Conservation (phyloP, 2,113 vertebrate species). For the Oncorhynchus keta region DNA sequence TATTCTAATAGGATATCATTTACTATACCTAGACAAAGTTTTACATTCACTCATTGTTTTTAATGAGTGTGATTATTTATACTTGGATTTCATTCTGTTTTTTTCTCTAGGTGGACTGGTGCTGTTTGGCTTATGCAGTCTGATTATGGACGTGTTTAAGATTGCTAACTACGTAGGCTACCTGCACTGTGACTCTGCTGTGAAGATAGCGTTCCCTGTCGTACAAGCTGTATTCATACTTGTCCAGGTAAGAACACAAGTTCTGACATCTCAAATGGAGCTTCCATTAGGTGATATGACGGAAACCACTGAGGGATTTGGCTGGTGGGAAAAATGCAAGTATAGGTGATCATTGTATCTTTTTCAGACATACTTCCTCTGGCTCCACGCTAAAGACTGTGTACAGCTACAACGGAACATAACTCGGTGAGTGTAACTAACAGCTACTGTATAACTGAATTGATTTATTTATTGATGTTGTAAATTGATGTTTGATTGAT, state of each 20-base stretch:
- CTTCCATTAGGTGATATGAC: neutral
- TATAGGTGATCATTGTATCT: neutral
- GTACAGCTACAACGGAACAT: conserved; percentile 80
- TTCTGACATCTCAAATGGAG: neutral
- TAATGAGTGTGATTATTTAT: neutral
- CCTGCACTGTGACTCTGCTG: conserved; percentile 81
- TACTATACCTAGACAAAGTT: no score
- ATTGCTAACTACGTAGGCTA: conserved; percentile 85
- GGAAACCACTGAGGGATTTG: neutral
- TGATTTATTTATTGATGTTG: neutral
- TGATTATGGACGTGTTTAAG: conserved; percentile 94
- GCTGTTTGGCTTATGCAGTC: conserved; percentile 86
- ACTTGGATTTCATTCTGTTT: neutral
- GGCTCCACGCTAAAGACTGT: conserved; percentile 87
- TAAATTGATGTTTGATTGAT: neutral
- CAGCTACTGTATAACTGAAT: neutral
- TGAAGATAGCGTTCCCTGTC: conserved; percentile 87
- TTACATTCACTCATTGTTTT: neutral
- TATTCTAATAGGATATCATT: no score
- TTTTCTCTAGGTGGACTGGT: conserved; percentile 82
- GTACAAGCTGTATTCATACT: conserved; percentile 85
- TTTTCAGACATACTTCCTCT: conserved; percentile 88
- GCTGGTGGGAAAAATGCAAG: neutral
- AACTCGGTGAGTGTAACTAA: conserved; percentile 73
- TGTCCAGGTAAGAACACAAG: conserved; percentile 78